Percentiles rank a stretch among this genome's conserved stretches.
Evolutionary conservation across 2,113 vertebrate genomes (phyloP).

Genomic region (human (Homo sapiens)): DNA sequence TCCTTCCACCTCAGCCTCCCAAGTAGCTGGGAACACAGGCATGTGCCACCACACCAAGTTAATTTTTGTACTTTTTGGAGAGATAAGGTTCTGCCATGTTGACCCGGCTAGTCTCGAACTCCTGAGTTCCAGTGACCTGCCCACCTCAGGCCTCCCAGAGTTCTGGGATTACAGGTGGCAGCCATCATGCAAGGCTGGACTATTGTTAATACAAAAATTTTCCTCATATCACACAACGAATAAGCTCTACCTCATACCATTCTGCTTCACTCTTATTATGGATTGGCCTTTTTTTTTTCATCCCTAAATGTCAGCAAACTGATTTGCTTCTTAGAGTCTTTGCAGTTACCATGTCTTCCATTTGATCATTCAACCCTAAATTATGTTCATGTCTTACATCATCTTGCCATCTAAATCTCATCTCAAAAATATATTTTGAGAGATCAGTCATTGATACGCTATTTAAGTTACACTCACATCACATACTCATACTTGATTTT

Average conservation of each 20-base stretch:
- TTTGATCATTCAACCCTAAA: neutral
- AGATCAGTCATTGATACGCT: neutral
- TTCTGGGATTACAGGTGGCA: too few relatives aligned
- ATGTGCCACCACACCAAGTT: too few relatives aligned
- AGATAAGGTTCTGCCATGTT: too few relatives aligned
- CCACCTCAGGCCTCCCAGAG: too few relatives aligned
- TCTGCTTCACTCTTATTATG: neutral
- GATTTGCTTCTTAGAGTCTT: neutral
- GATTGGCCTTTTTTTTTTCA: neutral
- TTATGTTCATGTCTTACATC: neutral
- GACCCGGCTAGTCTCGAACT: too few relatives aligned
- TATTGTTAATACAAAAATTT: neutral
- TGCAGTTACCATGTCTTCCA: neutral
- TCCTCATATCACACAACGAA: neutral
- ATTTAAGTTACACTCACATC: neutral
- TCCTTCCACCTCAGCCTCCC: too few relatives aligned
- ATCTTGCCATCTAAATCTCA: neutral
- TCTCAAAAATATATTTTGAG: neutral
- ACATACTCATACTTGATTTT: neutral
- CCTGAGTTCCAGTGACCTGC: too few relatives aligned
- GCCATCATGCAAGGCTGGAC: fast-evolving
- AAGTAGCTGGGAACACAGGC: too few relatives aligned
- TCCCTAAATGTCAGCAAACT: neutral
- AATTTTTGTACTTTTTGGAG: too few relatives aligned
- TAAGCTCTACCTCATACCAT: neutral